Percentiles rank a stretch among this genome's conserved stretches.
Evolutionary conservation across 2,113 vertebrate species (phyloP).

Genomic region (Hirundichthys speculiger): DNA sequence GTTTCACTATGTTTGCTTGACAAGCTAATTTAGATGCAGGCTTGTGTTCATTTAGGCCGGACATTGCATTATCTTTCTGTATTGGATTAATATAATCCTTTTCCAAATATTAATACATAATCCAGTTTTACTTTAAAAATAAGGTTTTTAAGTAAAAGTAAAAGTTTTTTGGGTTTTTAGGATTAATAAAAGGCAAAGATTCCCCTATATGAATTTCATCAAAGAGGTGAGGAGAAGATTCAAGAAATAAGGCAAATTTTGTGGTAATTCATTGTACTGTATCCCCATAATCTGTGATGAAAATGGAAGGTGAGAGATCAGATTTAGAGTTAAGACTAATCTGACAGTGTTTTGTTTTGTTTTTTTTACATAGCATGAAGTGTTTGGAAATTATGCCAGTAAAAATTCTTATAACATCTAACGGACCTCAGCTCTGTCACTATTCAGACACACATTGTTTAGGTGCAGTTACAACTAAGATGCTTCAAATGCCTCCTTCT

Average conservation of each 20-base stretch:
- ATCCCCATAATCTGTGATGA: too few species aligned
- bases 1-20: too few species aligned
- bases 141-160: constrained; percentile 3
- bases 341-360: neutral
- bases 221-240: too few species aligned
- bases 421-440: constrained; percentile 66
- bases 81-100: too few species aligned
- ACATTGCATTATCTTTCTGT: too few species aligned
- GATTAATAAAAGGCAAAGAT: neutral
- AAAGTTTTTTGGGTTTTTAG: neutral
- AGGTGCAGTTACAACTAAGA: constrained; percentile 65
- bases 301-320: neutral
- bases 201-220: too few species aligned
- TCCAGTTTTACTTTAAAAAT: too few species aligned
- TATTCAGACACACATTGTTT: constrained; percentile 66
- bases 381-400: constrained; percentile 32
- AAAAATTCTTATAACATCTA: constrained; percentile 75
- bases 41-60: too few species aligned
- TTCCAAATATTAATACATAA: too few species aligned
- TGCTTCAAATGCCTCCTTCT: constrained; percentile 62
- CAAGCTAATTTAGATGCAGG: too few species aligned
- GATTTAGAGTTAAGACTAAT: neutral
- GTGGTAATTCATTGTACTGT: too few species aligned
- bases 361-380: neutral
- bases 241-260: too few species aligned